These are phyloP conservation scores for Eilema griseolum DNA, from an alignment of 2,888 invertebrate species.

Conservation along the genomic window DNA sequence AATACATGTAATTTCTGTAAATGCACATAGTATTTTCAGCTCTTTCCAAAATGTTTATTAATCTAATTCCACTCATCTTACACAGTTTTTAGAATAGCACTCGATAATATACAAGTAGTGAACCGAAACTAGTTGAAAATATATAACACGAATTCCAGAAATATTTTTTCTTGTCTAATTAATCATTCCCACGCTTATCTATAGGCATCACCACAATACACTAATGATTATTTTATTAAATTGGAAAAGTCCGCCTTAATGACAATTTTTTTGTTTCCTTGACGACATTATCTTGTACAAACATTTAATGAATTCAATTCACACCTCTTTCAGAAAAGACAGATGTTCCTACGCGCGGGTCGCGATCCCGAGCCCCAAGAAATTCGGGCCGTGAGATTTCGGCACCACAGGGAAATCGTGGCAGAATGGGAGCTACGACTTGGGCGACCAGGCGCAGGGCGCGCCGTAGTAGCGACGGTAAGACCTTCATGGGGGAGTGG, in stretches of 20 bases:
- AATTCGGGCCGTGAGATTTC: too few species aligned
- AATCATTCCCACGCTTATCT: not conserved
- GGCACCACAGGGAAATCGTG: too few species aligned
- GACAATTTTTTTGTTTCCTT: not conserved
- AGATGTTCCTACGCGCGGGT: too few species aligned
- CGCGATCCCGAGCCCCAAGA: too few species aligned
- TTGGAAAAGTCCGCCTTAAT: not conserved
- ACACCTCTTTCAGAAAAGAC: too few species aligned
- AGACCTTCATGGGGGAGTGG: too few species aligned
- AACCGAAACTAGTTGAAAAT: not conserved
- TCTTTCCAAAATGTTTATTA: conserved; percentile 13
- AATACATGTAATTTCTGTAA: conserved; percentile 7
- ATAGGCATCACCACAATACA: not conserved
- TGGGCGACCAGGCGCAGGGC: too few species aligned
- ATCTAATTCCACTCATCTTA: conserved; percentile 7
- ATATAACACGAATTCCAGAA: not conserved
- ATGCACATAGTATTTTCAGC: conserved; percentile 8
- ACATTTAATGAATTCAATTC: too few species aligned
- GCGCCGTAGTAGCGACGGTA: too few species aligned
- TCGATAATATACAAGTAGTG: not conserved
- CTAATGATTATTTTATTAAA: not conserved
- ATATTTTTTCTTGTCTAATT: not conserved
- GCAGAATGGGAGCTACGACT: too few species aligned
- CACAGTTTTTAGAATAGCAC: not conserved
- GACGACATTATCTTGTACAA: not conserved